Base-by-base conservation (phyloP, 1,140 invertebrate genomes). In the Colletes gigas region DNA sequence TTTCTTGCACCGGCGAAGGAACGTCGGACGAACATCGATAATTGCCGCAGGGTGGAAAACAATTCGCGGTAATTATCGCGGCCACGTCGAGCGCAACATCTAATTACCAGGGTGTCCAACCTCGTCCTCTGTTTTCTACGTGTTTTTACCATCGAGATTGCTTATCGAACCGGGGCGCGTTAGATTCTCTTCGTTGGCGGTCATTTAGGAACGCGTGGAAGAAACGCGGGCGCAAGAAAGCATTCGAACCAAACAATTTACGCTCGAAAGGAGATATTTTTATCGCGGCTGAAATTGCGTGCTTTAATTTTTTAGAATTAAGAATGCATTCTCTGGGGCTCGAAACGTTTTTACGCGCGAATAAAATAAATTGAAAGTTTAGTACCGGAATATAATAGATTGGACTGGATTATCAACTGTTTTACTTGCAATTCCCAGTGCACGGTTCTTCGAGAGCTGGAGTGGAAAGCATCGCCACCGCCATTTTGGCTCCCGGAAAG, bases 61-160 rank as follows among this genome's bases (percentile, higher is more conserved):
- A 88, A 86, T 89, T 86, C 78, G 73, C 69, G 75, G 68, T 88
- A 89, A 90, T 90, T 89, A 88, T 87, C 79, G 55, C 69, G 81
- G 70, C 69, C 69, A 86, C 67, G 78, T 70, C 71, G 60, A 75
- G 85, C 69, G 69, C 79, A 79, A 88, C 85, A 83, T 90, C 84
- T 84, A 90, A 89, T 90, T 89, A 89, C 66, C 47, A 10, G 39
- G 62, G 60, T 54, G 14, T 59, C 39, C 55, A 52, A 10, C 14
- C 44, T 41, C 14, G 12, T 30, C 30, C 65, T 0, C 19, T 67
- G 14, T 12, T 10, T 12, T n/a, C 8, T 50, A 47, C 19, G 12
- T 60, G 17, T 50, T 78, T 82, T 76, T 74, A 17, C 44, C 41
- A 21, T 57, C 10, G 59, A 63, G 74, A 79, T 86, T 67, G 72